phyloP scores from a whole-genome alignment of 2,797 vertebrate genomes.

The Antennarius maculatus region DNA sequence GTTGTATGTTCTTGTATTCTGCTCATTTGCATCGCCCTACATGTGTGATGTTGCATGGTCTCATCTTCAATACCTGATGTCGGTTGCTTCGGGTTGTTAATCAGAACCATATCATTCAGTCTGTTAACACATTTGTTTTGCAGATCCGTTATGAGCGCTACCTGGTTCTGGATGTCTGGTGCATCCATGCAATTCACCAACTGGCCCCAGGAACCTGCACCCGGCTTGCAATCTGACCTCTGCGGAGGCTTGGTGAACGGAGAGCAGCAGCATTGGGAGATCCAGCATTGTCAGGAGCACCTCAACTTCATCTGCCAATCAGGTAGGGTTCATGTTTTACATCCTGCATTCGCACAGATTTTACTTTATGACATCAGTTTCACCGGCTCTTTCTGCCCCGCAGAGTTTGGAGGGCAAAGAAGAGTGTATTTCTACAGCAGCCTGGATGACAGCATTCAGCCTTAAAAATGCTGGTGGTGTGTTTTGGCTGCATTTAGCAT shows the following conservation, averaged over 20 bases:
- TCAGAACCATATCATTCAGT: background rate
- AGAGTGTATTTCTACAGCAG: constrained; percentile 20
- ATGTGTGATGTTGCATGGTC: too few species aligned
- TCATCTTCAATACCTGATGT: too few species aligned
- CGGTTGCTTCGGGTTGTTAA: background rate
- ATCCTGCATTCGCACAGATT: background rate
- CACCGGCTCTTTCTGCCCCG: background rate
- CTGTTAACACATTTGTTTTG: background rate
- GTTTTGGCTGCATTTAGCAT: too few species aligned
- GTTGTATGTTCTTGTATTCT: background rate
- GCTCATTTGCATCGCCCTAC: constrained; percentile 5
- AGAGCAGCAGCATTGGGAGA: constrained; percentile 3
- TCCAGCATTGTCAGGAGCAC: constrained; percentile 2
- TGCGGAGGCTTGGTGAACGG: constrained; percentile 16
- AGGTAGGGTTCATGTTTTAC: background rate
- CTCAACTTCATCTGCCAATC: constrained; percentile 46
- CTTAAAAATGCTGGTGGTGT: too few species aligned
- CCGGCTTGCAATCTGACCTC: background rate
- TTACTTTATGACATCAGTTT: background rate
- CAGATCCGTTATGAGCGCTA: background rate
- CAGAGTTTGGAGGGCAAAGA: background rate
- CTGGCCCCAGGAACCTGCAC: background rate
- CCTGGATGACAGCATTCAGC: background rate
- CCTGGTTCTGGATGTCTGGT: constrained; percentile 44
- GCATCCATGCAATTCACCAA: constrained; percentile 10